Evolutionary conservation across 2,797 vertebrate species (phyloP), one percentile per base, ranked within the genome.

Genomic region (Triplophysa bombifrons): DNA sequence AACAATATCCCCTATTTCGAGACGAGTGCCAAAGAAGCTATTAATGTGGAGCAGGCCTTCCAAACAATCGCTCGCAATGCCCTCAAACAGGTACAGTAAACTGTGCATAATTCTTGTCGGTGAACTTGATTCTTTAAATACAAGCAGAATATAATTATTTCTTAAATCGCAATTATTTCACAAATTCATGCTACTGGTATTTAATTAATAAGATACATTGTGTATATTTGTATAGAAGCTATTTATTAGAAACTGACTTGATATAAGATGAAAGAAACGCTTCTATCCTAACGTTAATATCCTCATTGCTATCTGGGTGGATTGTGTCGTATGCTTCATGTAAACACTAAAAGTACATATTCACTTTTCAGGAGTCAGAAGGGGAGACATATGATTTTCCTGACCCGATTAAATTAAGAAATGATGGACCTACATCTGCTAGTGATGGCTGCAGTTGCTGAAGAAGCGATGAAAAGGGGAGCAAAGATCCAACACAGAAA

Each of bases 1-100:
- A 89, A 86, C 76, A 85, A 72, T 55, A 88, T 89, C 79, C 88
- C 88, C 3, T 88, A 89, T 80, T 89, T 89, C 38, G 88, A 89
- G 85, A 89, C 88, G 73, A 89, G 88, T 25, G 88, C 88, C 82
- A 89, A 89, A 80, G 88, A 89, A 81, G 88, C 87, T 3, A 88
- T 88, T 76, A 88, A 89, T 20, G 85, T 89, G 80, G 88, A 89
- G 70, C 88, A 89, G 85, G 88, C 88, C 60, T 89, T 89, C 76
- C 88, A 89, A 80, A 89, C 87, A 14, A 89, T 89, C 5, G 88
- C 87, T 61, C 85, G 88, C 7, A 88, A 89, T 38, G 88, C 88
- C 34, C 88, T 89, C 38, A 89, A 87, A 85, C 87, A 89, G 88
- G 87, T 89, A 85, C 12, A 30, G 69, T 6, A 22, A 2, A 5